phyloP scores from a whole-genome alignment of 1,140 invertebrate genomes.

The Drosophila bipectinata region DNA sequence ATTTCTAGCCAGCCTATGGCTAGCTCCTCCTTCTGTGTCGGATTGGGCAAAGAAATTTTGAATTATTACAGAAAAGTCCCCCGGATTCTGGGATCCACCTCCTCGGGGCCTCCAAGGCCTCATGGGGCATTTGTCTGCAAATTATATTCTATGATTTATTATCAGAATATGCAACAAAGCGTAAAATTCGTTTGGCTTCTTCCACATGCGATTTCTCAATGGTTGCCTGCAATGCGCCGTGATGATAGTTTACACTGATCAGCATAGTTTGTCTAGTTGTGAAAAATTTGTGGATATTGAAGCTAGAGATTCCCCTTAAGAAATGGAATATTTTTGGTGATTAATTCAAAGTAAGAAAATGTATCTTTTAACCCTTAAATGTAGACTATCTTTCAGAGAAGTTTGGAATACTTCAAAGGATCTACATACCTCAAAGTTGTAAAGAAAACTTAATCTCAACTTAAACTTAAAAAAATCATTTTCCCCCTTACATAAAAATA shows the following conservation, averaged over 20 bases:
- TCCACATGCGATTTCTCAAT: conserved; percentile 43
- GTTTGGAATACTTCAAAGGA: too few relatives aligned
- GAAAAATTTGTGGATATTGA: too few relatives aligned
- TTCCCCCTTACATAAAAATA: too few relatives aligned
- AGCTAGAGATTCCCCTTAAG: too few relatives aligned
- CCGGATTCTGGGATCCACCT: conserved; percentile 36
- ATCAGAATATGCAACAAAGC: conserved; percentile 77
- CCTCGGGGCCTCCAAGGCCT: conserved; percentile 30
- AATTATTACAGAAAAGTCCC: conserved; percentile 65
- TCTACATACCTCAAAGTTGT: too few relatives aligned
- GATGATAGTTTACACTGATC: conserved; percentile 58
- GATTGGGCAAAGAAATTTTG: conserved; percentile 45
- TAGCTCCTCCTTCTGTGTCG: not conserved
- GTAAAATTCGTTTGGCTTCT: conserved; percentile 73
- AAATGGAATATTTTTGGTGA: too few relatives aligned
- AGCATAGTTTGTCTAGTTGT: conserved; percentile 2
- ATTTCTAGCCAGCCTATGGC: not conserved
- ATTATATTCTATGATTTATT: conserved; percentile 80
- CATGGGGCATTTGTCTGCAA: conserved; percentile 61
- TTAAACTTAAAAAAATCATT: too few relatives aligned
- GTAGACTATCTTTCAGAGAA: too few relatives aligned
- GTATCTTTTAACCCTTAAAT: not conserved
- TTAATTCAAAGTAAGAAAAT: not conserved
- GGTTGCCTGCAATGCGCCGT: conserved; percentile 16
- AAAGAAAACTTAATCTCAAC: too few relatives aligned